Evolutionary conservation across 2,113 vertebrate genomes (phyloP), one percentile per base, ranked within the genome.

Genomic region (Casuarius casuarius): DNA sequence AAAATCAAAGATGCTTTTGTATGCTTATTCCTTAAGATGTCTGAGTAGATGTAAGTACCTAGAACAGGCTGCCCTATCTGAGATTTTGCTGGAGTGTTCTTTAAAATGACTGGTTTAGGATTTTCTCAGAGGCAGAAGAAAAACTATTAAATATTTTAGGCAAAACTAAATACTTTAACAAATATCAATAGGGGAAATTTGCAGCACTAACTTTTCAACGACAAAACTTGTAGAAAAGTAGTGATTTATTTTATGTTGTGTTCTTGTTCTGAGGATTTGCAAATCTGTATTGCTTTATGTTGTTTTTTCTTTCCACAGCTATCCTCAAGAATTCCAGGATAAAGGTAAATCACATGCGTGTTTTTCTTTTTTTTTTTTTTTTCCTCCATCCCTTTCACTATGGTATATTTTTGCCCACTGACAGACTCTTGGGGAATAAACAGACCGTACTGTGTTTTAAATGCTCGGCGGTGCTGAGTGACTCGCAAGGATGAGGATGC

Each of bases 311-410:
- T 12, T 33, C 31, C 40, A 75, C 97, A 99, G 99, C 40, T 99
- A 98, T 33, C 98, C 98, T 31, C 95, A 98, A 2, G 99, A 99
- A 46, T 98, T 99, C 93, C 98, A 97, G 96, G 98, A 99, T 68
- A 98, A 98, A 98, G 97, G 99, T 99, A 98, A 99, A 97, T 96
- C 35, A 5, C 16, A 19, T 5, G 20, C 13, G 31, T 58, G 29
- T 6, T 38, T 38, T 38, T 38, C 8, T 38, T 38, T 38, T 38
- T 38, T 38, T 38, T 38, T 38, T 38, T 17, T 26, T 33, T 40
- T 88, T 40, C 54, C 63, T 63, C 68, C 15, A 29, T 29, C 10
- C 1, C n/a, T 33, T 22, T 79, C 42, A 62, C 29, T 51, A 65
- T 38, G 66, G 58, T 61, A n/a, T 61, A 44, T 33, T 77, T 89